Evolutionary conservation across 2,113 vertebrate genomes (phyloP).

Genomic region (Lagenorhynchus albirostris): DNA sequence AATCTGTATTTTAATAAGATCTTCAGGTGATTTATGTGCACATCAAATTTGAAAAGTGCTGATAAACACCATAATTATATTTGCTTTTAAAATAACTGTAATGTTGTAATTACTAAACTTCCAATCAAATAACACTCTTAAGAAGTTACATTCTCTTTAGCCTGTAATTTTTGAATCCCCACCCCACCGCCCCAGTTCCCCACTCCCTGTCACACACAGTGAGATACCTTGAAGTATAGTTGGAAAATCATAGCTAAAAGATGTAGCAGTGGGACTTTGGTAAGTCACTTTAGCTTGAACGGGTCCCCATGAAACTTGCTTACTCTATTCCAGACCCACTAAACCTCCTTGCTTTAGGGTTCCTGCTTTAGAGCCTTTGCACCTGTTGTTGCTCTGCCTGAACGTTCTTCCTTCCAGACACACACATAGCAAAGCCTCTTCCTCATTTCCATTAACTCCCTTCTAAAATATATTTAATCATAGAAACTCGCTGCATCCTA

Average conservation of each 20-base stretch:
- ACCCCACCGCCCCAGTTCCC: background rate
- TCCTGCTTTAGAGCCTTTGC: background rate
- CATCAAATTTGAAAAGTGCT: conserved; percentile 26
- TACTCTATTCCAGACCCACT: background rate
- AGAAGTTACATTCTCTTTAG: background rate
- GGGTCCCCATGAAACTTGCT: background rate
- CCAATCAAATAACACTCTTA: background rate
- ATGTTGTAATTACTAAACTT: background rate
- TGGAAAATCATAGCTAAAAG: background rate
- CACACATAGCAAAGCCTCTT: accelerated
- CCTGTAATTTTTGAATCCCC: background rate
- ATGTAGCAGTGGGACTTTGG: background rate
- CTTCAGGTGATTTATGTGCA: background rate
- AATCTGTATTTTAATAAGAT: conserved; percentile 19
- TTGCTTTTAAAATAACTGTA: background rate
- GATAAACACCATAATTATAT: background rate
- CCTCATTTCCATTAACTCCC: background rate
- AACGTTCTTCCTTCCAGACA: background rate
- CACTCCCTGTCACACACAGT: accelerated
- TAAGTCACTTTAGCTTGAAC: background rate
- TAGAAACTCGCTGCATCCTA: accelerated
- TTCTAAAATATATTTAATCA: background rate
- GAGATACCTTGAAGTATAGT: background rate
- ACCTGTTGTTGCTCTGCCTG: background rate
- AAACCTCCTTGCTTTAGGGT: background rate